A percentile compares a stretch with the other conserved stretches of the same genome.
These are phyloP conservation scores for Plectropomus leopardus DNA, from an alignment of 2,113 vertebrate species.

Conservation along the genomic window DNA sequence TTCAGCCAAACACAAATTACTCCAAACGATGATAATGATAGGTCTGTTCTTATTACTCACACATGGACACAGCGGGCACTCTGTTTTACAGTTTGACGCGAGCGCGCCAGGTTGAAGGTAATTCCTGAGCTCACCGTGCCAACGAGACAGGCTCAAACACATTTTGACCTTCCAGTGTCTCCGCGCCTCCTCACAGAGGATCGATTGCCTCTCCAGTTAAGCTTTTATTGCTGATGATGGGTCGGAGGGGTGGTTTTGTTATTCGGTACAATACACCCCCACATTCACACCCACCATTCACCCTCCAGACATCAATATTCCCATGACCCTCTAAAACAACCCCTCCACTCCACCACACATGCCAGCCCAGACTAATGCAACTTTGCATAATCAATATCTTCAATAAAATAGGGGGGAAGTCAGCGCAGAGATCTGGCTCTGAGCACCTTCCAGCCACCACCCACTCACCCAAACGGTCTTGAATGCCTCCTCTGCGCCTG, in stretches of 20 bases:
- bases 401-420: constrained; percentile 22
- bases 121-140: neutral
- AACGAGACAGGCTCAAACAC: constrained; percentile 6
- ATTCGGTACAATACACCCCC: constrained; percentile 48
- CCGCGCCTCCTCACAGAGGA: constrained; percentile 36
- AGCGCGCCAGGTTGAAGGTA: constrained; percentile 1
- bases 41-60: constrained; percentile 1
- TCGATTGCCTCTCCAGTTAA: constrained; percentile 71
- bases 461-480: constrained; percentile 11
- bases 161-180: constrained; percentile 67
- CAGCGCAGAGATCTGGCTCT: constrained; percentile 26
- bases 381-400: constrained; percentile 77
- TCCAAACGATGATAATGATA: neutral
- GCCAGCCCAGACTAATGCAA: constrained; percentile 50
- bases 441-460: constrained; percentile 1
- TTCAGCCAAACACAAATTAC: neutral
- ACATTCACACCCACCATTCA: constrained; percentile 52
- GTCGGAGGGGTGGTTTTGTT: constrained; percentile 66
- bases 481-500: constrained; percentile 47
- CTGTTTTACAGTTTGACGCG: constrained; percentile 7
- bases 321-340: constrained; percentile 73
- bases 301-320: constrained; percentile 76
- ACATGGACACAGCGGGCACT: neutral
- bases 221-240: constrained; percentile 79
- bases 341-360: constrained; percentile 26